phyloP scores from a whole-genome alignment of 2,797 vertebrate species.

The Rhinogobio ventralis region DNA sequence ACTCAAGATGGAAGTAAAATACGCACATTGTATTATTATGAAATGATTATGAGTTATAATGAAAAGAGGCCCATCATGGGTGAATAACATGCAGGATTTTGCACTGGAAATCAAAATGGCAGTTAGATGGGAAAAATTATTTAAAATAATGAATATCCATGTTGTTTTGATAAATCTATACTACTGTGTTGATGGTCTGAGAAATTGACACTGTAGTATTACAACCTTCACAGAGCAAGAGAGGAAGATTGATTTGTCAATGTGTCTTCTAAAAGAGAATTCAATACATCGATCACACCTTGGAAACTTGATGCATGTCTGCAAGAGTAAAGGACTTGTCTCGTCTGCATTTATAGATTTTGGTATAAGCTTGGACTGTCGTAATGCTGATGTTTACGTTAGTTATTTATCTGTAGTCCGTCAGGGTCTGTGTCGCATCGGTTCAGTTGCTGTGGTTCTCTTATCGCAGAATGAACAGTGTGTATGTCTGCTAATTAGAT shows the following conservation, averaged over 20 bases:
- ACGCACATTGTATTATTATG: not conserved
- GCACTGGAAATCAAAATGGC: not conserved
- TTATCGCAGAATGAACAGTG: conserved; percentile 12
- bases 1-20: too few species aligned
- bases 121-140: not conserved
- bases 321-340: not conserved
- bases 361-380: not conserved
- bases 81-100: not conserved
- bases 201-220: not conserved
- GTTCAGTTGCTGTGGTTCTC: not conserved
- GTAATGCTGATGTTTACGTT: conserved; percentile 8
- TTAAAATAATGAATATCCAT: not conserved
- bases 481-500: conserved; percentile 19
- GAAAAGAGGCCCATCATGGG: not conserved
- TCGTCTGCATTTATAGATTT: conserved; percentile 1
- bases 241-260: not conserved
- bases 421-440: conserved; percentile 15
- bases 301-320: conserved; percentile 17
- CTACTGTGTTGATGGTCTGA: not conserved
- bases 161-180: not conserved
- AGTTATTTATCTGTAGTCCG: conserved; percentile 14
- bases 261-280: conserved; percentile 12
- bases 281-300: not conserved
- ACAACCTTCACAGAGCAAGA: not conserved
- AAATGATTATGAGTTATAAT: too few species aligned